Base-by-base conservation (phyloP, 2,888 invertebrate genomes). In the Leptopilina myrica region DNA sequence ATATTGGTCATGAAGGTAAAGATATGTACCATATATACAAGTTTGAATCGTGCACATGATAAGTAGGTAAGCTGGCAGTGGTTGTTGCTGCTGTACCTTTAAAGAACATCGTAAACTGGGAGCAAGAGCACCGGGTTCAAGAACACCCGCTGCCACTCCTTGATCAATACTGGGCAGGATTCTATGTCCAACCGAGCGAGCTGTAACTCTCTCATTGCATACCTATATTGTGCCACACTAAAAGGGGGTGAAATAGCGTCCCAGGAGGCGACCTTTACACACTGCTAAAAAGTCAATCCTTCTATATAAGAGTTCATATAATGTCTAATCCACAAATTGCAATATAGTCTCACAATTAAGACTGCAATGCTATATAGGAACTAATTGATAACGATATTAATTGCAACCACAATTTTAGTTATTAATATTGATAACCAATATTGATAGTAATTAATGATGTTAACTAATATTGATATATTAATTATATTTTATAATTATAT, bases 121-220 rank as follows among this genome's bases (percentile, higher is more conserved):
- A 87, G 88, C 86, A 86, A 89, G 87, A 88, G 87, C 88, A 87
- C 82, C 85, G 87, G 87, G 88, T 89, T 89, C 88, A 89, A 89
- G 89, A 88, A 88, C 88, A 89, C 88, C 88, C 89, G 86, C 88
- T 87, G 87, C 88, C 88, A 88, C 88, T 88, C 88, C 89, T 88
- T 89, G 89, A 89, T 89, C 89, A 89, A 88, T 89, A 83, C 83
- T 81, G 81, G 43, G 81, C 83, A 83, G 81, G 83, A 81, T 81
- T 78, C 81, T 66, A 78, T 80, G 80, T 81, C 83, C 81, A 78
- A 78, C 43, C 81, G 80, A 78, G 78, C 80, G 67, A 79, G 79
- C 79, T 76, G 81, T 78, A 80, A 82, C 81, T 81, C 64, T 56
- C 64, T 56, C 49, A 49, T 78, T 83, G 81, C 83, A 83, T 81